A percentile compares a stretch with the other conserved stretches of the same genome.
phyloP scores from a whole-genome alignment of 2,888 invertebrate species.

The Zaprionus obscuricornis region DNA sequence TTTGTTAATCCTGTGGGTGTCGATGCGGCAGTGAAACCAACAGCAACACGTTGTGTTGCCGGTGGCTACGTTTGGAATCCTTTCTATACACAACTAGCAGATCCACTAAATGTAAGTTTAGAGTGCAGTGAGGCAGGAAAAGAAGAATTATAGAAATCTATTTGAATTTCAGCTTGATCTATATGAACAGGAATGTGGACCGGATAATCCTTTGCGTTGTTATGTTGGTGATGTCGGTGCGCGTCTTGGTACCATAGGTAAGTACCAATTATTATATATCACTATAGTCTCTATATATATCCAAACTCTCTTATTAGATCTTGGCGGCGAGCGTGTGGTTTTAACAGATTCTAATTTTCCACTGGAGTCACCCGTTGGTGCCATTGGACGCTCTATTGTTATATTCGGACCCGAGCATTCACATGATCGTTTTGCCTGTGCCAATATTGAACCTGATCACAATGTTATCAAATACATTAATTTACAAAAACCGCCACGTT shows the following conservation, averaged over 20 bases:
- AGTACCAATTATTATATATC: too few relatives aligned
- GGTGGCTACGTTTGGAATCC: conserved; percentile 97
- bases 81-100: conserved; percentile 93
- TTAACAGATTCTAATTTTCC: conserved; percentile 95
- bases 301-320: conserved; percentile 84
- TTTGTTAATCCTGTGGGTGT: conserved; percentile 96
- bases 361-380: conserved; percentile 89
- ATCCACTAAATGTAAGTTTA: conserved; percentile 94
- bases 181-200: conserved; percentile 93
- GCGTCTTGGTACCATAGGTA: conserved; percentile 91
- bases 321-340: conserved; percentile 90
- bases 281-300: too few relatives aligned
- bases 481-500: conserved; percentile 93
- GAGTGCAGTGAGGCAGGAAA: too few relatives aligned
- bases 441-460: conserved; percentile 95
- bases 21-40: conserved; percentile 92
- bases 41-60: conserved; percentile 92
- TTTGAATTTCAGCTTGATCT: conserved; percentile 89
- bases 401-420: conserved; percentile 90
- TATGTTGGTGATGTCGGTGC: conserved; percentile 95
- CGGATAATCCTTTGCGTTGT: conserved; percentile 94
- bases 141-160: too few relatives aligned
- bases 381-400: conserved; percentile 93
- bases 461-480: conserved; percentile 95
- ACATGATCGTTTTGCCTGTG: conserved; percentile 91